Evolutionary conservation across 2,113 vertebrate genomes (phyloP).

Genomic region (Hemicordylus capensis): DNA sequence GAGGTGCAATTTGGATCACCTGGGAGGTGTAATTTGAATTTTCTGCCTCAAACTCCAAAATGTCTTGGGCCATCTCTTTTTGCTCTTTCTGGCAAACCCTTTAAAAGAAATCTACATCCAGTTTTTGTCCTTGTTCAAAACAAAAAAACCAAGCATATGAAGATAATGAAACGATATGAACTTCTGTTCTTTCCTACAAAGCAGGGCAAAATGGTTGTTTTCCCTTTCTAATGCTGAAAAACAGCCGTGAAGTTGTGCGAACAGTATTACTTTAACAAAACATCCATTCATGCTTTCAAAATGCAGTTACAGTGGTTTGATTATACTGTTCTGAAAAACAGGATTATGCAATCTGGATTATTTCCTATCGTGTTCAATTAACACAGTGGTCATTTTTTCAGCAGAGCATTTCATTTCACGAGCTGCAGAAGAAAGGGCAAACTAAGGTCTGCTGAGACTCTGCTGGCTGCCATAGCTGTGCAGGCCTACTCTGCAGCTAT

Average conservation of each 20-base stretch:
- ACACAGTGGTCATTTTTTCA: neutral
- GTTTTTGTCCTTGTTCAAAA: neutral
- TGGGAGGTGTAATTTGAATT: neutral
- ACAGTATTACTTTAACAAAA: slow-evolving; percentile 17
- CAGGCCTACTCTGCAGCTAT: neutral
- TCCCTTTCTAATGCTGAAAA: neutral
- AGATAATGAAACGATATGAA: neutral
- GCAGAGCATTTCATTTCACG: neutral
- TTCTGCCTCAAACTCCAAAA: neutral
- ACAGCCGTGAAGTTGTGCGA: neutral
- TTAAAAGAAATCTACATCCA: neutral
- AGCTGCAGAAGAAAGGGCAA: neutral
- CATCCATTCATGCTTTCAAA: slow-evolving; percentile 32
- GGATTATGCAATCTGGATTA: neutral
- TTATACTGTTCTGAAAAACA: slow-evolving; percentile 27
- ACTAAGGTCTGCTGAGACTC: neutral
- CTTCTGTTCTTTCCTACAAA: slow-evolving; percentile 1
- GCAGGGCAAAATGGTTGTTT: neutral
- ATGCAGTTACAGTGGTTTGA: neutral
- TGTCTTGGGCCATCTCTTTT: neutral
- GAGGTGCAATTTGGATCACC: neutral
- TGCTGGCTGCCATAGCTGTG: neutral
- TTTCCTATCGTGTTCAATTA: neutral
- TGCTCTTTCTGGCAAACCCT: too few relatives aligned
- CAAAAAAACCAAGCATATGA: neutral